Evolutionary conservation across 2,797 vertebrate genomes (phyloP).

Genomic region (Pelodytes ibericus): DNA sequence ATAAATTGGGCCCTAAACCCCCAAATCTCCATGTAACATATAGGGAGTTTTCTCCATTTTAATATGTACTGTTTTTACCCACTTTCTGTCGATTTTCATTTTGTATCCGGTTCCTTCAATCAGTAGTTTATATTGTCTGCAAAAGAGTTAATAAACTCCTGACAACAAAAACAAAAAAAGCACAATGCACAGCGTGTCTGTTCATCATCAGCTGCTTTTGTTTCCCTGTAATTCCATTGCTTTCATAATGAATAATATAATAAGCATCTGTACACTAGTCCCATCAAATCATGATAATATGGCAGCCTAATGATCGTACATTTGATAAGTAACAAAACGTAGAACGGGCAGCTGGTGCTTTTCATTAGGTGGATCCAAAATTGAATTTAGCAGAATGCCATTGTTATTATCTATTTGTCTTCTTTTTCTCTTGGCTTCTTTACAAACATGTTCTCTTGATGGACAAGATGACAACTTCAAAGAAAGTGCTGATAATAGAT

Average conservation of each 20-base stretch:
- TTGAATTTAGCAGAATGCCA: constrained; percentile 47
- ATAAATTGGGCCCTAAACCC: too few species aligned
- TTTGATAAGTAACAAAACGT: constrained; percentile 38
- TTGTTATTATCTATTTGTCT: constrained; percentile 44
- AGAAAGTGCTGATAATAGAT: constrained; percentile 41
- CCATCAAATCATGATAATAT: constrained; percentile 42
- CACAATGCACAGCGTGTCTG: too few species aligned
- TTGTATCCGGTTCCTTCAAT: too few species aligned
- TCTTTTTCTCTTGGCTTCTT: constrained; percentile 31
- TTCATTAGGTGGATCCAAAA: constrained; percentile 41
- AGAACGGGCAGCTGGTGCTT: constrained; percentile 27
- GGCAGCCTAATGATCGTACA: constrained; percentile 40
- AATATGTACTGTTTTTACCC: too few species aligned
- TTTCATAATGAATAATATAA: constrained; percentile 27
- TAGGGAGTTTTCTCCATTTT: too few species aligned
- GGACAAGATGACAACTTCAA: constrained; percentile 46
- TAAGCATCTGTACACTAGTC: constrained; percentile 2
- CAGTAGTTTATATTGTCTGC: too few species aligned
- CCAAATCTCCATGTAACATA: too few species aligned
- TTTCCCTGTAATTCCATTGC: neutral
- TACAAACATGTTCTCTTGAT: constrained; percentile 42
- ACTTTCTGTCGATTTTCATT: too few species aligned
- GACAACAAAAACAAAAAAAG: too few species aligned
- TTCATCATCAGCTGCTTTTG: neutral
- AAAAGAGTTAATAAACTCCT: too few species aligned